A percentile compares a stretch with the other conserved stretches of the same genome.
Evolutionary conservation across 2,797 vertebrate species (phyloP).

Genomic region (Urosaurus nigricauda): DNA sequence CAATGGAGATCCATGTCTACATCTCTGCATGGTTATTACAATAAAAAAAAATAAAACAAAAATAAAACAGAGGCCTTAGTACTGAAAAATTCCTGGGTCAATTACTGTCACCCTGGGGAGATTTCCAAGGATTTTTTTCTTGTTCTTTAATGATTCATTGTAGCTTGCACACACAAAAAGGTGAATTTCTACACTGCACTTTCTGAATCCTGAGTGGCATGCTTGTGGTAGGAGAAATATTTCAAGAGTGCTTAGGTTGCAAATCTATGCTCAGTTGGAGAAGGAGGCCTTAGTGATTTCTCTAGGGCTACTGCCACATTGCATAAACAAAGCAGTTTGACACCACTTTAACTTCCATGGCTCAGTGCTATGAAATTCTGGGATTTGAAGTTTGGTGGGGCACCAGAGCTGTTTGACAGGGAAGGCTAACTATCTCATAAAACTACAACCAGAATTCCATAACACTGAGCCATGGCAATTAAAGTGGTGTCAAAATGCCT

Average conservation of each 20-base stretch:
- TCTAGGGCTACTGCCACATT: too few relatives aligned
- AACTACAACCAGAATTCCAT: too few relatives aligned
- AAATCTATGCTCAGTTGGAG: not conserved
- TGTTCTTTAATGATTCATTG: slow-evolving; percentile 55
- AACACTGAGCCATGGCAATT: too few relatives aligned
- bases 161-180: slow-evolving; percentile 54
- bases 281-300: not conserved
- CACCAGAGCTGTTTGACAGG: too few relatives aligned
- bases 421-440: too few relatives aligned
- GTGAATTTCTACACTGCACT: slow-evolving; percentile 59
- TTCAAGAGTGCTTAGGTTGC: slow-evolving; percentile 31
- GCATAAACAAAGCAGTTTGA: too few relatives aligned
- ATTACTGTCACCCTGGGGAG: slow-evolving; percentile 76
- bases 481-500: too few relatives aligned
- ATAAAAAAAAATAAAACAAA: slow-evolving; percentile 29
- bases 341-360: too few relatives aligned
- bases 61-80: slow-evolving; percentile 47
- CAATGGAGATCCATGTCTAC: slow-evolving; percentile 58
- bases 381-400: too few relatives aligned
- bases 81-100: slow-evolving; percentile 75
- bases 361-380: too few relatives aligned
- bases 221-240: slow-evolving; percentile 46
- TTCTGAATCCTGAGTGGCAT: slow-evolving; percentile 60
- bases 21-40: slow-evolving; percentile 71
- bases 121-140: slow-evolving; percentile 66